Evolutionary conservation across 2,113 vertebrate genomes (phyloP), one percentile per base, ranked within the genome.

Genomic region (Blennius ocellaris): DNA sequence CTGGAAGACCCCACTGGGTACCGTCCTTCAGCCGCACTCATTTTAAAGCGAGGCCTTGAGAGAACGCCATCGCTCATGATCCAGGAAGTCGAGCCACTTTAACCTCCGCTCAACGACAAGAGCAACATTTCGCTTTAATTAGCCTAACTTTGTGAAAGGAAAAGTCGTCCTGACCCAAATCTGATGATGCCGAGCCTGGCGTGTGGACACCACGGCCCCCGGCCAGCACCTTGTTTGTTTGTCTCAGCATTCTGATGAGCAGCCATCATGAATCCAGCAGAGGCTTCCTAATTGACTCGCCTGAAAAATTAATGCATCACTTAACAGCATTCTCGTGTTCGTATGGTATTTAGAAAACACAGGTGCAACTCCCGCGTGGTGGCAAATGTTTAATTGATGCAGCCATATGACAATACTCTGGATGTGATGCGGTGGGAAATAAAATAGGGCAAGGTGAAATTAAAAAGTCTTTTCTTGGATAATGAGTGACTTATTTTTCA

Each of bases 301-400:
- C 60, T 93, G 84, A 92, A 93, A 93, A 86, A 92, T 91, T 85
- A 82, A 93, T 92, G 89, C 58, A 63, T 73, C 86, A 81, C 86
- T 90, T 92, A 92, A 93, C 89, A 60, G 86, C 81, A 49, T 91
- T 90, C 91, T 83, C 90, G 82, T 89, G 84, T 90, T 84, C 51
- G 37, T 68, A 76, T 60, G 51, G 66, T 82, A 75, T 92, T 90
- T 76, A 73, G 87, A 78, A 82, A 91, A 85, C 82, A 87, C 90
- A 90, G 86, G 91, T 91, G 90, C 80, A 83, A 89, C 84, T 79
- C 81, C 76, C 41, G n/a, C 76, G 67, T 62, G 83, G 78, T 80
- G 68, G 62, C 69, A 51, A 74, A 88, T 91, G 80, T 92, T 92
- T 93, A 85, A 91, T 90, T 90, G 84, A 93, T 88, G 83, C 51